Evolutionary conservation across 2,888 invertebrate species (phyloP), one percentile per base, ranked within the genome.

Genomic region (Mesorhabditis belari): DNA sequence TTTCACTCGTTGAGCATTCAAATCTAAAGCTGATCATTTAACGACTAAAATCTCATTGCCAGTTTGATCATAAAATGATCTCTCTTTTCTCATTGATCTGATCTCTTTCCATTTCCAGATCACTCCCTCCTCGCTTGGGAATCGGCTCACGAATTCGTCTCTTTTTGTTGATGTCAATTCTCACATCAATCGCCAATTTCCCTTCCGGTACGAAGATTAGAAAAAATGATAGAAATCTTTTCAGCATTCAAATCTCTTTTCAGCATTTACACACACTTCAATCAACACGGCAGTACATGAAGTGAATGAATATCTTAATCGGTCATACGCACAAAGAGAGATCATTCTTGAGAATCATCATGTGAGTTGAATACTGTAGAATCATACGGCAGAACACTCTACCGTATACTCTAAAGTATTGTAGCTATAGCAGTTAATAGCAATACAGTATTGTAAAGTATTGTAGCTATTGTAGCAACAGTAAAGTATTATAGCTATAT

Each of bases 151-250:
- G 44, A 35, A 17, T 35, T 17, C 67, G 72, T 19, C 64, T 77
- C 21, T 71, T 77, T 57, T 52, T 68, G 49, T 70, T 77, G 56
- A 74, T 76, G 55, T 71, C 68, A 35, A 58, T 74, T 21, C 67
- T 77, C 50, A 76, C 77, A 6, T 65, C 69, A 35, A 77, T 75
- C 62, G 76, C 77, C 50, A 77, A 77, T 61, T 77, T 76, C 58
- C 76, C 76, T 9, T 35, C 44, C 12, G 44, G 44, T 35, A 35
- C 12, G n/a, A n/a, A n/a, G n/a, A n/a, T n/a, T n/a, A n/a, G n/a
- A n/a, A n/a, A n/a, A n/a, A n/a, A n/a, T n/a, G n/a, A n/a, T n/a
- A n/a, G n/a, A n/a, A n/a, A n/a, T n/a, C n/a, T n/a, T n/a, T n/a
- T n/a, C n/a, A n/a, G n/a, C n/a, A 17, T 35, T 35, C 44, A 35